Evolutionary conservation across 2,797 vertebrate species (phyloP), one percentile per base, ranked within the genome.

Genomic region (Pelochelys cantorii): DNA sequence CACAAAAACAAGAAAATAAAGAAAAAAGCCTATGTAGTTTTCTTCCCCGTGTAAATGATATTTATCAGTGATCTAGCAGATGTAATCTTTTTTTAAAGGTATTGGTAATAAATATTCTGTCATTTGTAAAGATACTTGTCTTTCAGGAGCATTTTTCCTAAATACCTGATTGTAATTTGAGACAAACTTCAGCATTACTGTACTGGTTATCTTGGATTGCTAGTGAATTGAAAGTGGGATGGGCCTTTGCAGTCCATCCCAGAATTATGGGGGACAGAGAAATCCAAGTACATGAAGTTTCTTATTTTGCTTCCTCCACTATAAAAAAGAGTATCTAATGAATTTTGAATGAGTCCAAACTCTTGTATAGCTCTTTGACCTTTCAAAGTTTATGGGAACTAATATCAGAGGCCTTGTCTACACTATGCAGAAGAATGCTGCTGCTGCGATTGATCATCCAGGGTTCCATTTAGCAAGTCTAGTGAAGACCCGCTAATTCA

Each of bases 101-200:
- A 97, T 98, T 98, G 98, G 98, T 98, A 98, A 98, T 98, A 98
- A 98, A 98, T 98, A 98, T 97, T 97, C 97, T 97, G 98, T 98
- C 97, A 96, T 98, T 98, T 98, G 97, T 98, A 98, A 98, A 98
- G 97, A 98, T 96, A 93, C 93, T 89, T 97, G 97, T 97, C 96
- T 97, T 93, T 92, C 54, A 94, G 95, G 92, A 96, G 94, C 91
- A 0, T 98, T 97, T 94, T 97, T 98, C 94, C 95, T 96, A 81
- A 82, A 84, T 29, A 2, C 60, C 74, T 93, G 4, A 0, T 84
- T 81, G 22, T n/a, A 13, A 31, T 52, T 11, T 2, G 54, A 75
- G 53, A 85, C 56, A 91, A 18, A 90, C 18, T 82, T 81, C 59
- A 5, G 42, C 74, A 3, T 0, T 2, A 53, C 55, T 29, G 3